Percentiles rank a stretch among this genome's conserved stretches.
Conservation (phyloP, 1,140 invertebrate species). For the Sipha flava region DNA sequence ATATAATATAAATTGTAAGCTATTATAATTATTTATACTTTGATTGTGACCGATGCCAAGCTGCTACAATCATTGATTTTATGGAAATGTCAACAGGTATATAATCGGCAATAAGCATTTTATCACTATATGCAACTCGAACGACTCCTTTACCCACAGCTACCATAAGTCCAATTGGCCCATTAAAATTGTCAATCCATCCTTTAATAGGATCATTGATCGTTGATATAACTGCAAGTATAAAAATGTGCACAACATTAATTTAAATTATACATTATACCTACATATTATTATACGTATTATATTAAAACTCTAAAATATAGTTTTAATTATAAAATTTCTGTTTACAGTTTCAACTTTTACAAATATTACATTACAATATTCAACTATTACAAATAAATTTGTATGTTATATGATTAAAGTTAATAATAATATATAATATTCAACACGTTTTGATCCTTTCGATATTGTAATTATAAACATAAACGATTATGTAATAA, state of each 20-base stretch:
- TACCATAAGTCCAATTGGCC: slow-evolving; percentile 78
- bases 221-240: slow-evolving; percentile 54
- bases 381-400: too few species aligned
- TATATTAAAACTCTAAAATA: too few species aligned
- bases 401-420: too few species aligned
- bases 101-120: slow-evolving; percentile 35
- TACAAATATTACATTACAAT: too few species aligned
- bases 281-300: too few species aligned
- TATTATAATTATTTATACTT: neutral
- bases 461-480: too few species aligned
- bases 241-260: neutral
- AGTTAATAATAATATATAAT: too few species aligned
- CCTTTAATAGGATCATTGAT: slow-evolving; percentile 65
- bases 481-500: too few species aligned
- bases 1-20: too few species aligned
- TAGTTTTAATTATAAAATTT: too few species aligned
- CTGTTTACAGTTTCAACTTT: too few species aligned
- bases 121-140: slow-evolving; percentile 40
- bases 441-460: too few species aligned
- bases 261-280: neutral
- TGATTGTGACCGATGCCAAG: slow-evolving; percentile 57
- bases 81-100: slow-evolving; percentile 91
- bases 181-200: slow-evolving; percentile 97
- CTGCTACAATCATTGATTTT: slow-evolving; percentile 84
- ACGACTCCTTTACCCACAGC: slow-evolving; percentile 83